Conservation (phyloP, 2,888 invertebrate genomes). For the Phyto melanocephala region DNA sequence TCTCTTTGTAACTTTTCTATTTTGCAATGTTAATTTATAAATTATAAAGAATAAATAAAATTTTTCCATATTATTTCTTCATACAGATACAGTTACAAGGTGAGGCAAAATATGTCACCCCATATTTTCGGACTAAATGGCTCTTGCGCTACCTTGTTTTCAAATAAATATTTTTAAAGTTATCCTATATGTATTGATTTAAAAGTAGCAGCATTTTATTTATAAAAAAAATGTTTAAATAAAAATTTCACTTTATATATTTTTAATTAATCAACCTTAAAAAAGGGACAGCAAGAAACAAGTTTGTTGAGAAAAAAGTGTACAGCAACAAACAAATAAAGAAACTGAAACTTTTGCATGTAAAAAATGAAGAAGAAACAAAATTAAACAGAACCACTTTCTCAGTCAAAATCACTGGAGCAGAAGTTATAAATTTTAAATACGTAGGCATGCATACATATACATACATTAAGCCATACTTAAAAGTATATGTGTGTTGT, state of each 20-base stretch:
- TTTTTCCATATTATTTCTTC: neutral
- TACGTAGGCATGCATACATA: neutral
- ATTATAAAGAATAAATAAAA: neutral
- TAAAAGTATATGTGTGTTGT: too few relatives aligned
- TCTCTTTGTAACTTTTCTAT: neutral
- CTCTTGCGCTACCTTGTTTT: too few relatives aligned
- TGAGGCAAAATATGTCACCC: too few relatives aligned
- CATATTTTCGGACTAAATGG: too few relatives aligned
- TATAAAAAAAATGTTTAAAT: slow-evolving; percentile 19
- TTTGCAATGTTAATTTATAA: too few relatives aligned
- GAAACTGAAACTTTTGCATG: slow-evolving; percentile 48
- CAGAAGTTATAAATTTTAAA: slow-evolving; percentile 46
- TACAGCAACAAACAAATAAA: slow-evolving; percentile 6
- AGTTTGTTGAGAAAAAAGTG: slow-evolving; percentile 40
- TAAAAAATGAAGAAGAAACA: neutral
- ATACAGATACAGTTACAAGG: too few relatives aligned
- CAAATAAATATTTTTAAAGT: too few relatives aligned
- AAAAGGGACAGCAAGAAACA: slow-evolving; percentile 59
- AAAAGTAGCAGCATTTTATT: too few relatives aligned
- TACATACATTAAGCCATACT: too few relatives aligned
- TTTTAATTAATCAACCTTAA: slow-evolving; percentile 58
- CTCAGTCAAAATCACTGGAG: slow-evolving; percentile 62
- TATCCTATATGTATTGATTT: too few relatives aligned
- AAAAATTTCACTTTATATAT: slow-evolving; percentile 57
- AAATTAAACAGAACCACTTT: slow-evolving; percentile 57